Conservation (phyloP, 2,888 invertebrate genomes). For the Scaeva pyrastri region DNA sequence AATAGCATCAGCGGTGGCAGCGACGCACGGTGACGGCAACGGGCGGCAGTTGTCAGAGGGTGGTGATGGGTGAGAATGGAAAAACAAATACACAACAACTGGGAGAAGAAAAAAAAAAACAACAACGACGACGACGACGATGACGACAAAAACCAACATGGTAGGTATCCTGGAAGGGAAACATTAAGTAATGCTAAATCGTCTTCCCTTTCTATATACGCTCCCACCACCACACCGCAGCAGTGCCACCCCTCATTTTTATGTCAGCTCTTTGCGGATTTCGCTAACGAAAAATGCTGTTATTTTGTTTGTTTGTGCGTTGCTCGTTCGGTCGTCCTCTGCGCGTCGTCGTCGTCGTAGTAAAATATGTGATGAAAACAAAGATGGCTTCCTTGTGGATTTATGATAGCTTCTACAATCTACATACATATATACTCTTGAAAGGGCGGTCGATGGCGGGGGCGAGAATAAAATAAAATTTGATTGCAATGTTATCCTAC, state of each 20-base stretch:
- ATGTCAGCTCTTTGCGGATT: conserved; percentile 50
- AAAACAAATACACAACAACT: conserved; percentile 62
- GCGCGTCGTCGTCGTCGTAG: neutral
- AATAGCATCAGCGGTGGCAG: conserved; percentile 2
- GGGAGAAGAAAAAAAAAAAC: conserved; percentile 5
- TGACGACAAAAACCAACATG: conserved; percentile 50
- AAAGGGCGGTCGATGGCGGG: too few species aligned
- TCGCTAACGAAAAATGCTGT: conserved; percentile 29
- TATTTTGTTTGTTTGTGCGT: conserved; percentile 60
- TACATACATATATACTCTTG: too few species aligned
- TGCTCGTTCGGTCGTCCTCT: neutral
- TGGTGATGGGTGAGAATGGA: conserved; percentile 48
- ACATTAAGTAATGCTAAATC: conserved; percentile 75
- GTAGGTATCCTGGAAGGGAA: conserved; percentile 68
- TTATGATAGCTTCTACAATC: conserved; percentile 58
- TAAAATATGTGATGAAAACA: conserved; percentile 71
- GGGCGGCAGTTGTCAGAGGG: conserved; percentile 41
- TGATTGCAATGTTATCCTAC: too few species aligned
- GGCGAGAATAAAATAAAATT: too few species aligned
- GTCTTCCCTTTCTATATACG: conserved; percentile 45
- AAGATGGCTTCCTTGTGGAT: conserved; percentile 76
- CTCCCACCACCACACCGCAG: neutral
- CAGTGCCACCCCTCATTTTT: neutral
- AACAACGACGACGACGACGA: too few species aligned
- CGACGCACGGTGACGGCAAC: conserved; percentile 27